phyloP scores from a whole-genome alignment of 2,888 invertebrate species.

The Glyphotaelius pellucidus region DNA sequence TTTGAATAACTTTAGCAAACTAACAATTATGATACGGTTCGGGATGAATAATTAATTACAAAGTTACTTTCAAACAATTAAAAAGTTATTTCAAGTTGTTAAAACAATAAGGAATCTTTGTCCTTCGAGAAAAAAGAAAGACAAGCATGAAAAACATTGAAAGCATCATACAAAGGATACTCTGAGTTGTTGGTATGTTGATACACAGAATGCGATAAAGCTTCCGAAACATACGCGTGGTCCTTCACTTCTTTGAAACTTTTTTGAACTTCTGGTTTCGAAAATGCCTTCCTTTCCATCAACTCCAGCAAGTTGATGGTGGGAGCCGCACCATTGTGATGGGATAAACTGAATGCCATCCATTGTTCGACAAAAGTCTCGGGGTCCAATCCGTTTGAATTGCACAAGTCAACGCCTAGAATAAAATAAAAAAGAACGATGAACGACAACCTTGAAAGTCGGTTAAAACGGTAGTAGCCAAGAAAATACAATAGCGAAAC shows the following conservation, averaged over 20 bases:
- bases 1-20: neutral
- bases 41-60: neutral
- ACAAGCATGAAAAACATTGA: neutral
- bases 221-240: conserved; percentile 68
- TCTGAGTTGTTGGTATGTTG: conserved; percentile 70
- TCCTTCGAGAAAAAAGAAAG: neutral
- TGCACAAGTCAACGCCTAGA: conserved; percentile 81
- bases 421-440: conserved; percentile 57
- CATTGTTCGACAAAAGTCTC: conserved; percentile 87
- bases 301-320: conserved; percentile 78
- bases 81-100: neutral
- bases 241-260: conserved; percentile 70
- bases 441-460: conserved; percentile 52
- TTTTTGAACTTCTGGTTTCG: conserved; percentile 73
- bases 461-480: neutral
- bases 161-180: conserved; percentile 73
- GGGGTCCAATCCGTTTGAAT: conserved; percentile 80
- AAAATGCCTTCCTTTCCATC: conserved; percentile 82
- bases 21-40: neutral
- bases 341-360: conserved; percentile 86
- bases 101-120: neutral
- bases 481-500: neutral
- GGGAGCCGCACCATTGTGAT: conserved; percentile 80
- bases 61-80: neutral
- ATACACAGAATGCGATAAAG: conserved; percentile 69